Conservation (phyloP, 2,888 invertebrate genomes). For the Harpagoxenus sublaevis region DNA sequence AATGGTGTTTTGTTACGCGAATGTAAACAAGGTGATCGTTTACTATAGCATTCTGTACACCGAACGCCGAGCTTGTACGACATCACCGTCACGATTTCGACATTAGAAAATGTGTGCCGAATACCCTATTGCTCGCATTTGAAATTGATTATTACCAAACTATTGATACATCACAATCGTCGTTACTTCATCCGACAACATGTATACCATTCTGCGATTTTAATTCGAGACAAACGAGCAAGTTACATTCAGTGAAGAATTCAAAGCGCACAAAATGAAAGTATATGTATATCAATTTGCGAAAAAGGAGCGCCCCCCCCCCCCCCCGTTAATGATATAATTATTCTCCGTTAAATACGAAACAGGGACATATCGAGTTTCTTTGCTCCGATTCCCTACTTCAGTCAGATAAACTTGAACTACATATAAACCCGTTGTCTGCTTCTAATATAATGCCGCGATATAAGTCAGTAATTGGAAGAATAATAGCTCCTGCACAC, state of each 20-base stretch:
- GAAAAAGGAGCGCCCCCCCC: background rate
- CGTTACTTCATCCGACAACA: background rate
- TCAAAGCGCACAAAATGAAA: background rate
- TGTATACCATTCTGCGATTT: background rate
- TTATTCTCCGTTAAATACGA: background rate
- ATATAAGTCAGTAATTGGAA: background rate
- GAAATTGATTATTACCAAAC: background rate
- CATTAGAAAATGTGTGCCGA: background rate
- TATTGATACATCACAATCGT: background rate
- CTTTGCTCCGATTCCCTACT: background rate
- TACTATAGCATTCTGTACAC: background rate
- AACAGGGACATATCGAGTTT: background rate
- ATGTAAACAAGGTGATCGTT: background rate
- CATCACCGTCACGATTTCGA: background rate
- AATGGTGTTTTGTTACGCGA: constrained; percentile 35
- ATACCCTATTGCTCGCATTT: background rate
- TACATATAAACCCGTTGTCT: background rate
- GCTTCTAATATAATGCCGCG: background rate
- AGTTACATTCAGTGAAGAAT: background rate
- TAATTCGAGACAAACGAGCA: too few species aligned
- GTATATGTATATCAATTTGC: background rate
- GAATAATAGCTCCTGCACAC: background rate
- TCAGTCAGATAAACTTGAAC: background rate
- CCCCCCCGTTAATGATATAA: background rate
- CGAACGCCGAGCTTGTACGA: background rate